Conservation (phyloP, 2,113 vertebrate genomes). For the Gadus macrocephalus region DNA sequence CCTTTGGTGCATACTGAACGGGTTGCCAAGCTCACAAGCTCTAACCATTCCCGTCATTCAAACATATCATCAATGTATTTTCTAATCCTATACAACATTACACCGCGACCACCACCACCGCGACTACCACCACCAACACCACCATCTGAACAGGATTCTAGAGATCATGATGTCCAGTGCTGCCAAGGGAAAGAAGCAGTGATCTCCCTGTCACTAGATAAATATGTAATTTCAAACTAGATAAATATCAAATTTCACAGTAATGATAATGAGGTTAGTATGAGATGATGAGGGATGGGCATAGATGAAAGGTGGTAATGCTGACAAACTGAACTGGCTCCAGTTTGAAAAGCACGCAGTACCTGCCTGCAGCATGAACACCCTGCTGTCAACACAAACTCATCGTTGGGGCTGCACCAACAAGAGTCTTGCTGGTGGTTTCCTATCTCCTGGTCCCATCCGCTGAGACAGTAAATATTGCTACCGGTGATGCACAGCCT, state of each 20-base stretch:
- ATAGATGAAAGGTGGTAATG: constrained; percentile 45
- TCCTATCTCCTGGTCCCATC: neutral
- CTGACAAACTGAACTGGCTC: neutral
- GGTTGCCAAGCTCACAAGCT: constrained; percentile 20
- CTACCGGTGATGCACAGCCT: constrained; percentile 7
- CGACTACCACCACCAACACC: constrained; percentile 6
- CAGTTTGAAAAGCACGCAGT: constrained; percentile 30
- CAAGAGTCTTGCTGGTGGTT: neutral
- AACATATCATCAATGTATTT: no score
- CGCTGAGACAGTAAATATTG: constrained; percentile 21
- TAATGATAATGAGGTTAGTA: constrained; percentile 24
- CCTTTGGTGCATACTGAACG: constrained; percentile 61
- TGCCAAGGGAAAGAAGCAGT: constrained; percentile 21
- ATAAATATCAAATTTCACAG: constrained; percentile 35
- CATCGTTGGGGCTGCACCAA: constrained; percentile 29
- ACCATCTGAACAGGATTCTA: constrained; percentile 16
- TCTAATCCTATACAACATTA: no score
- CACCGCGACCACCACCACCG: no score
- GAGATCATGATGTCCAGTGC: neutral
- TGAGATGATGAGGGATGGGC: constrained; percentile 51
- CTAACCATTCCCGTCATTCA: no score
- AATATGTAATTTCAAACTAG: constrained; percentile 46
- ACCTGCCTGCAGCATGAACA: constrained; percentile 41
- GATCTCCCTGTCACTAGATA: constrained; percentile 33
- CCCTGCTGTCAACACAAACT: constrained; percentile 65